Evolutionary conservation across 1,140 invertebrate species (phyloP), one percentile per base, ranked within the genome.

Genomic region (Leptoteleia sp.): DNA sequence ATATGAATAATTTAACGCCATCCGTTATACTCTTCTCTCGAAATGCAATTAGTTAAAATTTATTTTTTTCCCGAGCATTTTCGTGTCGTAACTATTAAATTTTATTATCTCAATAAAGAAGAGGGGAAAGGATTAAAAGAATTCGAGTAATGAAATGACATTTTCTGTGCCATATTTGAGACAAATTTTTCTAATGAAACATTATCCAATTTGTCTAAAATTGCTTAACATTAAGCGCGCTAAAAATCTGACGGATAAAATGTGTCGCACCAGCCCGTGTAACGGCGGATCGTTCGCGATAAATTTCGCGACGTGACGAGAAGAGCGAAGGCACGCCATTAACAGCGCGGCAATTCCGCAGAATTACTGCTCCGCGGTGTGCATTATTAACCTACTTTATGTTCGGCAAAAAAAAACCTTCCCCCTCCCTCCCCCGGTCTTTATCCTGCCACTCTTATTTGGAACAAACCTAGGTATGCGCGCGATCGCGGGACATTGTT

Each of bases 301-400:
- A 67, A 76, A 67, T 76, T 76, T 76, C 35, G 59, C 54, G 47
- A 68, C 54, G 62, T 68, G 71, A 42, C 54, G 72, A 62, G 72
- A 67, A 38, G 37, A 64, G 35, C 27, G 27, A 37, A 48, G 57
- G 33, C 61, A 43, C 12, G 45, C 45, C 47, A 76, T 76, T 76
- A 67, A 54, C 62, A 17, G 55, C 16, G 25, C 29, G 4, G 62
- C 71, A 67, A 61, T 75, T 50, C 38, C 57, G 50, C 64, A 19
- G 50, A 65, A 64, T 61, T 45, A 43, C 38, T 76, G 55, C 64
- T 68, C 27, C 50, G 50, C 73, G 13, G 57, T 55, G 65, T 64
- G 43, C 48, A 65, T 77, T 77, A 77, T 77, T 77, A 71, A 77
- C 75, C 65, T 65, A 77, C 50, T 59, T 77, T 61, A 33, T 17